Conservation (phyloP, 1,140 invertebrate species). For the Hypothenemus hampei region DNA sequence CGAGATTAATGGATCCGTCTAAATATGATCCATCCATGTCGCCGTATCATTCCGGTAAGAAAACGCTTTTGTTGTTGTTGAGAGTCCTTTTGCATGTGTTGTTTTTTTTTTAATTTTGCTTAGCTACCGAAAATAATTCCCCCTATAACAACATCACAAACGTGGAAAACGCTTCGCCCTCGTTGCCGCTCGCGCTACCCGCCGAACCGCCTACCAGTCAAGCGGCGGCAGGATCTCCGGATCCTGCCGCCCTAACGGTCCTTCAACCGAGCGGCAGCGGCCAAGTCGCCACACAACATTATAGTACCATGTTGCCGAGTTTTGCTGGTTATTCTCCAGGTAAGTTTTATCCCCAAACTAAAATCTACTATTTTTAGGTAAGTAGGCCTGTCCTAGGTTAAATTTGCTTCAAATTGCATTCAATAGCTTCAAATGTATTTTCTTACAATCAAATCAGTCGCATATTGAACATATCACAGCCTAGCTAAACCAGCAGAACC, state of each 20-base stretch:
- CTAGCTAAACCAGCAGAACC: no score
- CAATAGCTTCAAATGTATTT: no score
- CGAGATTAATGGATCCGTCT: conserved; percentile 49
- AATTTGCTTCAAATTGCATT: no score
- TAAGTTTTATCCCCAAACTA: no score
- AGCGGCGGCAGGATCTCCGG: conserved; percentile 50
- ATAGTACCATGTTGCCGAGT: conserved; percentile 64
- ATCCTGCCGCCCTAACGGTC: conserved; percentile 53
- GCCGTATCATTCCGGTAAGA: conserved; percentile 60
- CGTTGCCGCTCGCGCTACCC: conserved; percentile 52
- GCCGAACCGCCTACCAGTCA: conserved; percentile 51
- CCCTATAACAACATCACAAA: conserved; percentile 52
- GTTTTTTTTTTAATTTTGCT: conserved; percentile 34
- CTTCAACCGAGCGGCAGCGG: conserved; percentile 50
- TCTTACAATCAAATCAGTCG: no score
- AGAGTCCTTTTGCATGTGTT: conserved; percentile 34
- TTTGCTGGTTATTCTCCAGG: conserved; percentile 65
- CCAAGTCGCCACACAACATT: conserved; percentile 41
- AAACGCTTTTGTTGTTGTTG: conserved; percentile 16
- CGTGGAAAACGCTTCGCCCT: conserved; percentile 47
- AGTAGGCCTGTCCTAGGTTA: no score
- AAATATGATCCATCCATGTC: conserved; percentile 51
- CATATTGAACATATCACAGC: no score
- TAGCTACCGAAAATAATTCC: conserved; percentile 52
- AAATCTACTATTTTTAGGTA: no score